phyloP scores from a whole-genome alignment of 64 coral and sea anemone genomes.

The Exaiptasia diaphana region DNA sequence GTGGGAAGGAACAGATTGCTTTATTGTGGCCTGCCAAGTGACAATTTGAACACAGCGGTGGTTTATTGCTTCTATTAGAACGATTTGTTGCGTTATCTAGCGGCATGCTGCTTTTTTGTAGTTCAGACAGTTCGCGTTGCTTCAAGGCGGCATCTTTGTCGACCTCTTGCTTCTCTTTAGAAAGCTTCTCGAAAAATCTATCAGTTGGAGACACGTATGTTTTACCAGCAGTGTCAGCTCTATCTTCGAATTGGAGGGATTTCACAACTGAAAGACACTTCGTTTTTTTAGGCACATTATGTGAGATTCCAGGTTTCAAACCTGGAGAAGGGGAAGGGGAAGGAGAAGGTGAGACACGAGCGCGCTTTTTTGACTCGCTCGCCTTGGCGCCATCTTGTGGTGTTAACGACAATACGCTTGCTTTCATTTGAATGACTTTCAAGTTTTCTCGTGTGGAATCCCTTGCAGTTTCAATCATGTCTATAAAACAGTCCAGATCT shows the following conservation, averaged over 20 bases:
- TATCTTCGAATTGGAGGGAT: not conserved
- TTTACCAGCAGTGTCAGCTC: not conserved
- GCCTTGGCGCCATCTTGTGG: not conserved
- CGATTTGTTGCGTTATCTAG: not conserved
- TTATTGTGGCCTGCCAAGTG: constrained; percentile 41
- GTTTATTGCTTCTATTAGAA: not conserved
- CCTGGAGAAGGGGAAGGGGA: not conserved
- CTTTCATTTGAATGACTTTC: constrained; percentile 24
- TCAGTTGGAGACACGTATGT: not conserved
- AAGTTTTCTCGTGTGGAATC: constrained; percentile 24
- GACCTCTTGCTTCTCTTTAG: not conserved
- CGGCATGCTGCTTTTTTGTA: constrained; percentile 17
- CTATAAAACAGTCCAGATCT: constrained; percentile 42
- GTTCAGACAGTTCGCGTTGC: constrained; percentile 40
- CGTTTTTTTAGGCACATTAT: constrained; percentile 13
- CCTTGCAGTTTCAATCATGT: constrained; percentile 34
- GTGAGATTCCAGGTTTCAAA: too few relatives aligned
- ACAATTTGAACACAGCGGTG: constrained; percentile 33
- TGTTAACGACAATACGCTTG: not conserved
- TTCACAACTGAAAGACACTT: not conserved
- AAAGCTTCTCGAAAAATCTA: not conserved
- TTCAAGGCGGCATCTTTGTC: constrained; percentile 23
- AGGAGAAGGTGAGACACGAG: not conserved
- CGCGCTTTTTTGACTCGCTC: not conserved
- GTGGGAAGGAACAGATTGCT: constrained; percentile 48